Evolutionary conservation across 2,888 invertebrate species (phyloP).

Genomic region (Ommatoiulus sabulosus): DNA sequence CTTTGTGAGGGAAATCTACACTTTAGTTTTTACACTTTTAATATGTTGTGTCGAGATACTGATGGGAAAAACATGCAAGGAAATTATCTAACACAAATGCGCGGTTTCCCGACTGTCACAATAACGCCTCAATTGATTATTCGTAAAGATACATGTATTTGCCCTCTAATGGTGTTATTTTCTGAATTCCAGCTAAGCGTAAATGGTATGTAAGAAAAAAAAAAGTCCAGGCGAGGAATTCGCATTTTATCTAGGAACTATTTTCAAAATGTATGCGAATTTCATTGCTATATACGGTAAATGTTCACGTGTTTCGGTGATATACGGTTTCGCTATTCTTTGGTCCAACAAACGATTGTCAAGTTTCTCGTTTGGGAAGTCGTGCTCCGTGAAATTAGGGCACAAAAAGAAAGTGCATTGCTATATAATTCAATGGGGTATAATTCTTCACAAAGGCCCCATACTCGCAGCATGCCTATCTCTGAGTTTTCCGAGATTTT

Average conservation of each 20-base stretch:
- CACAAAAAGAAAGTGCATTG: constrained; percentile 31
- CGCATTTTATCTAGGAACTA: neutral
- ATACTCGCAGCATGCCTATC: neutral
- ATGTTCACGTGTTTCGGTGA: neutral
- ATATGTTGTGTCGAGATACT: too few species aligned
- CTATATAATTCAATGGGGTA: constrained; percentile 1
- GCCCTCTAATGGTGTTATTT: too few species aligned
- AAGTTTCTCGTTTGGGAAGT: neutral
- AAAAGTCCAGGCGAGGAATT: neutral
- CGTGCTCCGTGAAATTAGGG: constrained; percentile 41
- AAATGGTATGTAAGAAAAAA: neutral
- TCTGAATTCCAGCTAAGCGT: too few species aligned
- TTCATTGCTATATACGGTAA: constrained; percentile 15
- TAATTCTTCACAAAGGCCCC: neutral
- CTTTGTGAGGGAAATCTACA: too few species aligned
- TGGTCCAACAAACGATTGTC: constrained; percentile 13
- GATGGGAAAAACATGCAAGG: too few species aligned
- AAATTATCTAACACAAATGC: too few species aligned
- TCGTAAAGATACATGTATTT: too few species aligned
- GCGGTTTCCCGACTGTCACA: too few species aligned
- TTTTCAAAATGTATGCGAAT: neutral
- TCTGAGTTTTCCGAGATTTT: constrained; percentile 26
- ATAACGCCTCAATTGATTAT: too few species aligned
- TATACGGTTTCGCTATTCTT: neutral
- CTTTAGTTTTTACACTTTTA: too few species aligned